Evolutionary conservation across 2,888 invertebrate genomes (phyloP).

Genomic region (Busseola fusca): DNA sequence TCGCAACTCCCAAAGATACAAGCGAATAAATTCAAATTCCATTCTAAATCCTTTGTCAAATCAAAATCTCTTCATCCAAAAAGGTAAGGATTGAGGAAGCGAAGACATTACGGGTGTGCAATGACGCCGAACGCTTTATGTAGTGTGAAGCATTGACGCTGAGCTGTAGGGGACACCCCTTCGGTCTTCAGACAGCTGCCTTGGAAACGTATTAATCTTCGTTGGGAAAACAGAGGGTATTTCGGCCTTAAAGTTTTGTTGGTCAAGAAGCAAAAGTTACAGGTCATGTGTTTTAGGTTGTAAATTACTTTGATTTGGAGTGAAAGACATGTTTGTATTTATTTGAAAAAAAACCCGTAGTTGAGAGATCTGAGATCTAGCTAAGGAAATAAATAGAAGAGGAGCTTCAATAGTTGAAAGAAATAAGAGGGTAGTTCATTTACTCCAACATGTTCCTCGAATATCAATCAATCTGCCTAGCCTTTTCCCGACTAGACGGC

Average conservation of each 20-base stretch:
- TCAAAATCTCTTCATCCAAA: conserved; percentile 63
- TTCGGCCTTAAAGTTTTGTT: conserved; percentile 57
- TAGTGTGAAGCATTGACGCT: conserved; percentile 83
- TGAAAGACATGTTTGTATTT: background rate
- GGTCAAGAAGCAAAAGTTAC: conserved; percentile 53
- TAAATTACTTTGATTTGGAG: conserved; percentile 32
- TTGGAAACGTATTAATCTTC: conserved; percentile 64
- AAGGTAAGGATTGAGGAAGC: conserved; percentile 65
- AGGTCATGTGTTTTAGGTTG: conserved; percentile 45
- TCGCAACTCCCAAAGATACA: conserved; percentile 35
- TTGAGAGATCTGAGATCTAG: background rate
- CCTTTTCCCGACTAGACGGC: too few species aligned
- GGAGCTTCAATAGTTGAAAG: background rate
- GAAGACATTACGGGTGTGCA: conserved; percentile 74
- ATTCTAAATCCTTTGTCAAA: conserved; percentile 58
- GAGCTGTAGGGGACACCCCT: conserved; percentile 69
- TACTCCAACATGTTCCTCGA: background rate
- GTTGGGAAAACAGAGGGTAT: conserved; percentile 51
- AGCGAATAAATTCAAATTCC: conserved; percentile 57
- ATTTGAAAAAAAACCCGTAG: background rate
- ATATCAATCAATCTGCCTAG: too few species aligned
- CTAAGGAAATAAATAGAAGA: background rate
- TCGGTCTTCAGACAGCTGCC: conserved; percentile 68
- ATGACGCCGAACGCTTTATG: conserved; percentile 84
- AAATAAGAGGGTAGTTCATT: background rate